Evolutionary conservation across 2,113 vertebrate species (phyloP).

Genomic region (Scophthalmus maximus): DNA sequence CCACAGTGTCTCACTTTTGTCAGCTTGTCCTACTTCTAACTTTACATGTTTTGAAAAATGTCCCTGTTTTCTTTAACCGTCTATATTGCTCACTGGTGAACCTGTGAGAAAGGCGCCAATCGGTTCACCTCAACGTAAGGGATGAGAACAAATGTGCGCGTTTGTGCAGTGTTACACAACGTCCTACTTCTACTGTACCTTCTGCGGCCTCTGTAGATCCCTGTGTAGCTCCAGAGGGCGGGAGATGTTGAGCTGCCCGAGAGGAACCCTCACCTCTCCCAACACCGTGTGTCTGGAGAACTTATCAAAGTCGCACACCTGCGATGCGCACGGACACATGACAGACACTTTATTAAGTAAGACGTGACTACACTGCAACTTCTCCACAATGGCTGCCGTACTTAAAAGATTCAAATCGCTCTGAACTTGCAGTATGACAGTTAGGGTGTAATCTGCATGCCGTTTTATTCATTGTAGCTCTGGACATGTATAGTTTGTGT

Average conservation of each 20-base stretch:
- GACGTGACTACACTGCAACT: neutral
- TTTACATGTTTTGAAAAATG: too few species aligned
- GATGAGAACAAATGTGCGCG: too few species aligned
- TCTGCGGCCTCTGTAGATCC: conserved; percentile 77
- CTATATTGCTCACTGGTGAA: too few species aligned
- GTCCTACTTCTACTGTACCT: conserved; percentile 73
- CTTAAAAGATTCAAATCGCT: neutral
- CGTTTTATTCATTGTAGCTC: too few species aligned
- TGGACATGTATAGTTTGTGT: neutral
- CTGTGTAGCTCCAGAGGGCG: conserved; percentile 77
- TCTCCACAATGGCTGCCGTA: neutral
- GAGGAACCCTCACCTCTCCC: conserved; percentile 77
- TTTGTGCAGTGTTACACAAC: neutral
- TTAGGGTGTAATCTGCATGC: neutral
- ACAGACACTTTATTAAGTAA: neutral
- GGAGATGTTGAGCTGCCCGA: conserved; percentile 72
- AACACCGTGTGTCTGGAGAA: conserved; percentile 80
- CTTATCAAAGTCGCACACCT: conserved; percentile 84
- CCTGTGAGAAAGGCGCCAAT: too few species aligned
- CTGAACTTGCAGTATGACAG: neutral
- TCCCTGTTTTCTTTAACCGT: too few species aligned
- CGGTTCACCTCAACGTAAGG: too few species aligned
- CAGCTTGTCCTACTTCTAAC: too few species aligned
- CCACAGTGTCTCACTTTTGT: too few species aligned
- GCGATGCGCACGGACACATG: conserved; percentile 28